These are phyloP conservation scores for Otolemur crassicaudatus DNA, from an alignment of 2,797 vertebrate genomes.

Conservation along the genomic window DNA sequence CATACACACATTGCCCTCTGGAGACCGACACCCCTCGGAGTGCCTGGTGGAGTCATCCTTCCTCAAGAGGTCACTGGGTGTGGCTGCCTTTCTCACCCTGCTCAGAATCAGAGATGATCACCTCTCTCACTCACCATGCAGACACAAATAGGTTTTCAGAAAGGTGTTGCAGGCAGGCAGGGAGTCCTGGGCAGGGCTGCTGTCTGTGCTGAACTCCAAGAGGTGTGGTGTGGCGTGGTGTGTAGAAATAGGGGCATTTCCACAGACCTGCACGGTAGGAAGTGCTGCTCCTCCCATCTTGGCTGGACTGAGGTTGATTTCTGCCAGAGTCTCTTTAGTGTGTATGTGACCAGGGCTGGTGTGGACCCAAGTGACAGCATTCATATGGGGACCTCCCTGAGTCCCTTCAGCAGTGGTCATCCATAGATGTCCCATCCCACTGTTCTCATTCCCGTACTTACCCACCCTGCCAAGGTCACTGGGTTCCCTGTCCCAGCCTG, in stretches of 20 bases:
- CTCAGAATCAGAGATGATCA: not conserved
- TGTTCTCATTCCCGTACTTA: not conserved
- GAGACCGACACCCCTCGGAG: not conserved
- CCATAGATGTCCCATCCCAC: fast-evolving
- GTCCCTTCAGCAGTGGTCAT: too few relatives aligned
- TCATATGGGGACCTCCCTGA: fast-evolving
- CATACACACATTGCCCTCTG: too few relatives aligned
- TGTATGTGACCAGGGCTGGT: not conserved
- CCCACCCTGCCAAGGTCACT: not conserved
- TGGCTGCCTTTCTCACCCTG: not conserved
- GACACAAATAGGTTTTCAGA: not conserved
- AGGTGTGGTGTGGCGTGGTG: too few relatives aligned
- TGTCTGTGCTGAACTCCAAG: too few relatives aligned
- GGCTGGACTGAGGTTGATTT: not conserved
- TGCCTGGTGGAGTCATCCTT: not conserved
- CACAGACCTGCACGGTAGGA: not conserved
- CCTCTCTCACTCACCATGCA: not conserved
- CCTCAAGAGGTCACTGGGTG: not conserved
- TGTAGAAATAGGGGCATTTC: not conserved
- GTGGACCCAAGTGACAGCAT: not conserved
- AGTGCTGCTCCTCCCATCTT: not conserved
- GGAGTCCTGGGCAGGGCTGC: too few relatives aligned
- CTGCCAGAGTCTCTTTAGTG: not conserved
- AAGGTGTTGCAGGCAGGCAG: not conserved
- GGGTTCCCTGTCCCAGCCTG: not conserved